Conservation (phyloP, 2,113 vertebrate genomes). For the Muscicapa adusta region DNA sequence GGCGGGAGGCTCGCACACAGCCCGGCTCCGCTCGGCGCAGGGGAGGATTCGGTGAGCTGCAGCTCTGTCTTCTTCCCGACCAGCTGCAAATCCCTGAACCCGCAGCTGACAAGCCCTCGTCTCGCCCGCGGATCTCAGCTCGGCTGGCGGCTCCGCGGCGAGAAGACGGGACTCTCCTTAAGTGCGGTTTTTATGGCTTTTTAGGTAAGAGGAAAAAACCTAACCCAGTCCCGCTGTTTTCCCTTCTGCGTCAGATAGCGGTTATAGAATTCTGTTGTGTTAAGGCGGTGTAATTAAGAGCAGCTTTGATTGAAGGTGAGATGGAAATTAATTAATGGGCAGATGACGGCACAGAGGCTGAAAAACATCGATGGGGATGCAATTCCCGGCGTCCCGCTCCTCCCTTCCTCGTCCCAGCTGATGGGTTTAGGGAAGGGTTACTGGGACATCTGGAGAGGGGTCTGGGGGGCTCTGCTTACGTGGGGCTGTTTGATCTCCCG, state of each 20-base stretch:
- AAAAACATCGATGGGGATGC: background rate
- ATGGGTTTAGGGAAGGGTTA: background rate
- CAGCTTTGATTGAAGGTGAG: background rate
- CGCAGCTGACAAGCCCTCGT: background rate
- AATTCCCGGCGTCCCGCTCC: background rate
- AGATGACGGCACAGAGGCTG: background rate
- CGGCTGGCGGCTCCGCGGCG: background rate
- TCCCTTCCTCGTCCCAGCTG: background rate
- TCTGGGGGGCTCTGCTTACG: background rate
- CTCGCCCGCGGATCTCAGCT: background rate
- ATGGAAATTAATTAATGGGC: background rate
- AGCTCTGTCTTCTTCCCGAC: background rate
- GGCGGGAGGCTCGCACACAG: background rate
- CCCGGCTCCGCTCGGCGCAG: slow-evolving; percentile 30
- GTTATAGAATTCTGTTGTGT: background rate
- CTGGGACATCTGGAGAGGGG: fast-evolving
- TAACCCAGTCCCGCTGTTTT: background rate
- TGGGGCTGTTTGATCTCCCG: background rate
- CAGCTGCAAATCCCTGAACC: background rate
- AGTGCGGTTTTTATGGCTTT: background rate
- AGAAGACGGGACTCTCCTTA: background rate
- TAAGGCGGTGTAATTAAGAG: background rate
- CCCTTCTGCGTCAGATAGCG: background rate
- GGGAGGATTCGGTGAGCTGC: slow-evolving; percentile 40
- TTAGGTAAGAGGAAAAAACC: background rate